Base-by-base conservation (phyloP, 1,140 invertebrate genomes). In the Drosophila jambulina region DNA sequence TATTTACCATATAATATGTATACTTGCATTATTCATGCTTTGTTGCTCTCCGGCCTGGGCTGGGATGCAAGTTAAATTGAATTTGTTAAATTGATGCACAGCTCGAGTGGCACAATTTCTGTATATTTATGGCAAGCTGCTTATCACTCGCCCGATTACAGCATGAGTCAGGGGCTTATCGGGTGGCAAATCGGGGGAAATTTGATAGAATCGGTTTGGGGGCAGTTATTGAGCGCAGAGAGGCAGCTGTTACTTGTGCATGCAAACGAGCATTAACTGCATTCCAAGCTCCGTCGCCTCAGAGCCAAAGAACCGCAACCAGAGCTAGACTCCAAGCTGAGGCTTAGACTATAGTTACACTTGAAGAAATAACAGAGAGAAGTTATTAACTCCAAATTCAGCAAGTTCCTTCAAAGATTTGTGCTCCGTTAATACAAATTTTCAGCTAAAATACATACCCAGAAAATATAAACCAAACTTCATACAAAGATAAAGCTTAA, bases 221-320 rank as follows among this genome's bases (percentile, higher is more conserved):
- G 36, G 13, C 29, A 43, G 34, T 19, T 63, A 56, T 53, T 38
- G 2, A 5, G 56, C 21, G 1, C 27, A 34, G 2, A 54, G 29
- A 29, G 19, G 19, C 21, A n/a, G 67, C 25, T 27, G 23, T 36
- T 32, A 69, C 51, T 54, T 63, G 19, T 61, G 56, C 60, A 69
- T 80, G 80, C 81, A 83, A 72, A 74, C 32, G 70, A 70, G 68
- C 75, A 82, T 81, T 90, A 90, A 90, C 85, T 90, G 84, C 84
- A 88, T 88, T 88, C 84, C 85, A 81, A 80, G 80, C 57, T 56
- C 42, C 64, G 62, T 57, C 53, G 61, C 62, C 60, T 60, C 78
- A 77, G 84, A 79, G 61, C 56, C 63, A 45, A 83, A 86, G 83
- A 88, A 88, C 84, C 84, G 76, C 80, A 87, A 78, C 34, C 45